Evolutionary conservation across 2,797 vertebrate species (phyloP).

Genomic region (Rhinogobio ventralis): DNA sequence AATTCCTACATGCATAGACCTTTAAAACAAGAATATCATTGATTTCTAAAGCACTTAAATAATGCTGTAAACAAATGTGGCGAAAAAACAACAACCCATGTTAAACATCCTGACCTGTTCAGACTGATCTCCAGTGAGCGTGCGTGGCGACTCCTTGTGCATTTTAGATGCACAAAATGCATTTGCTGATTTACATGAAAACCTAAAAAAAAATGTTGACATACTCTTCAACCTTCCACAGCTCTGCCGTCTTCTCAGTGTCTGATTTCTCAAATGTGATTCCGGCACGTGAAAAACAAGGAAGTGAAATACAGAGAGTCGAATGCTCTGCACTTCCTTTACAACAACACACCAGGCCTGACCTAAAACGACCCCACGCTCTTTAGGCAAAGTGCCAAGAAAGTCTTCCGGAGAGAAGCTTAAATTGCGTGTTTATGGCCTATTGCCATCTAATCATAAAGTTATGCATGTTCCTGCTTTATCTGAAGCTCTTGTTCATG

Average conservation of each 20-base stretch:
- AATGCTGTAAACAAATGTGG: conserved; percentile 23
- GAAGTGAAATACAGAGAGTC: conserved; percentile 60
- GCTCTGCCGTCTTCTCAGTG: conserved; percentile 26
- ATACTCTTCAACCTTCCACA: conserved; percentile 3
- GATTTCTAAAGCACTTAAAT: conserved; percentile 31
- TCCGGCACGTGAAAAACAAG: conserved; percentile 59
- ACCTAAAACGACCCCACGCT: conserved; percentile 61
- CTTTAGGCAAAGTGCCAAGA: conserved; percentile 57
- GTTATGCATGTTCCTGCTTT: conserved; percentile 33
- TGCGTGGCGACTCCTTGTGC: conserved; percentile 20
- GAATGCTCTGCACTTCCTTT: conserved; percentile 60
- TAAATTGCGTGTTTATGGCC: conserved; percentile 42
- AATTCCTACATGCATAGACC: conserved; percentile 1
- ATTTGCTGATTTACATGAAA: neutral
- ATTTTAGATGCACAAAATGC: conserved; percentile 44
- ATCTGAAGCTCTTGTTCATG: neutral
- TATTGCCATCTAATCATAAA: conserved; percentile 46
- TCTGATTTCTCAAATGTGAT: conserved; percentile 45
- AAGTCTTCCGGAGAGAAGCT: conserved; percentile 56
- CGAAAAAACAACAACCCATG: conserved; percentile 9
- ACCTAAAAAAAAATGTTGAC: neutral
- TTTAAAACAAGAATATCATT: conserved; percentile 26
- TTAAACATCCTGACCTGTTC: conserved; percentile 58
- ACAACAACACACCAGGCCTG: conserved; percentile 55
- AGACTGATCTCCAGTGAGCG: conserved; percentile 44